These are phyloP conservation scores for Pachyuromys duprasi DNA, from an alignment of 2,797 vertebrate species.

Conservation along the genomic window DNA sequence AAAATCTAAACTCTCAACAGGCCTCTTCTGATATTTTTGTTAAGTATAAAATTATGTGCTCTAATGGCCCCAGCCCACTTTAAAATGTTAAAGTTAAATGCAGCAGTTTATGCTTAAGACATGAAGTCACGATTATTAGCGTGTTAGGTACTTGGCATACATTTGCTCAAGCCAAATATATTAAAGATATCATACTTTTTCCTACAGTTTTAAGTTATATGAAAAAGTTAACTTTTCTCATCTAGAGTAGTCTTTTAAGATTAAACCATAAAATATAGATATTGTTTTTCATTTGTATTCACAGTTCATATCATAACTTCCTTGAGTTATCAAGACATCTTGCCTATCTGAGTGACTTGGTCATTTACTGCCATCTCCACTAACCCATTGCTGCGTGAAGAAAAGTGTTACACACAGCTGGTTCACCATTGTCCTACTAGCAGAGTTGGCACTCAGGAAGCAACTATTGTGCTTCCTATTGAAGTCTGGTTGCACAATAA, in stretches of 20 bases:
- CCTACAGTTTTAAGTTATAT: constrained; percentile 37
- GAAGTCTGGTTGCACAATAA: constrained; percentile 47
- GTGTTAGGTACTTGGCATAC: background rate
- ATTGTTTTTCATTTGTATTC: constrained; percentile 14
- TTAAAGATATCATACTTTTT: background rate
- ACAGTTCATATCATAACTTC: background rate
- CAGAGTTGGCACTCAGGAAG: background rate
- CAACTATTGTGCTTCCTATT: constrained; percentile 44
- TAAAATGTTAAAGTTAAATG: constrained; percentile 17
- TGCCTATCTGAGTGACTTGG: background rate
- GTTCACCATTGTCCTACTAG: background rate
- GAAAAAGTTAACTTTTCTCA: background rate
- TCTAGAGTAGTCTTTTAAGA: background rate
- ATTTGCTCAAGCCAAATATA: background rate
- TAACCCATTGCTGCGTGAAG: background rate
- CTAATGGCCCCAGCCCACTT: background rate
- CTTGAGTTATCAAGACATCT: background rate
- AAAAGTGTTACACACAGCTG: background rate
- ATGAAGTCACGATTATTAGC: background rate
- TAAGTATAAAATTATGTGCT: background rate
- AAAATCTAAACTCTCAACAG: constrained; percentile 23
- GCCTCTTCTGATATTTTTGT: background rate
- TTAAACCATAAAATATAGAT: background rate
- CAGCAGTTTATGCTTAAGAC: background rate
- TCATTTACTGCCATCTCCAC: background rate